A percentile compares a stretch with the other conserved stretches of the same genome.
Evolutionary conservation across 2,888 invertebrate genomes (phyloP).

Genomic region (Limenitis camilla): DNA sequence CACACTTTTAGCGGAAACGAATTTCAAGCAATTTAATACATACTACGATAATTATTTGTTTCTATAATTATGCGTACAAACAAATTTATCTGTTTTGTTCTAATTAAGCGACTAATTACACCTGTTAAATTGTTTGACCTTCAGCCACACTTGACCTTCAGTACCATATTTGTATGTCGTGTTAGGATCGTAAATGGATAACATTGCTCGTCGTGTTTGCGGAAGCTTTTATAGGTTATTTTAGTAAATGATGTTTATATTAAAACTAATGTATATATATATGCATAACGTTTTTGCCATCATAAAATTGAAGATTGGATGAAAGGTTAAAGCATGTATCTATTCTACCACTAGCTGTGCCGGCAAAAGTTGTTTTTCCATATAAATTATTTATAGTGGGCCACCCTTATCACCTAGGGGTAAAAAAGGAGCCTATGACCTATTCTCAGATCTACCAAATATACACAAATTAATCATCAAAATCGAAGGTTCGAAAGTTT

Average conservation of each 20-base stretch:
- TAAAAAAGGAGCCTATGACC: too few species aligned
- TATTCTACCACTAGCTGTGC: background rate
- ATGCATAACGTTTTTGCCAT: too few species aligned
- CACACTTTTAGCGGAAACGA: background rate
- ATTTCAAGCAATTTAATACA: background rate
- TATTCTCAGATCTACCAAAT: too few species aligned
- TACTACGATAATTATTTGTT: background rate
- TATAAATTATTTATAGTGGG: too few species aligned
- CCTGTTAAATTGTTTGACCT: constrained; percentile 38
- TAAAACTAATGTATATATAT: too few species aligned
- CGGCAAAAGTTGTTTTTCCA: too few species aligned
- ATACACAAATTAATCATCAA: too few species aligned
- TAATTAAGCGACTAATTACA: constrained; percentile 32
- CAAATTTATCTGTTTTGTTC: constrained; percentile 15
- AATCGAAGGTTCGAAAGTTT: too few species aligned
- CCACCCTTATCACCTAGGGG: too few species aligned
- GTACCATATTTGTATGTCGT: background rate
- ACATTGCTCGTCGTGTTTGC: background rate
- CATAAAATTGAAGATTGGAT: too few species aligned
- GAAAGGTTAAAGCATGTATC: too few species aligned
- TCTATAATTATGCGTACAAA: constrained; percentile 8
- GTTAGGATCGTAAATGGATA: constrained; percentile 7
- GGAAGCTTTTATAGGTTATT: constrained; percentile 2
- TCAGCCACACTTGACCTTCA: constrained; percentile 20
- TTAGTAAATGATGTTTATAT: background rate